Conservation (phyloP, 2,797 vertebrate species). For the Pteronotus mesoamericanus region DNA sequence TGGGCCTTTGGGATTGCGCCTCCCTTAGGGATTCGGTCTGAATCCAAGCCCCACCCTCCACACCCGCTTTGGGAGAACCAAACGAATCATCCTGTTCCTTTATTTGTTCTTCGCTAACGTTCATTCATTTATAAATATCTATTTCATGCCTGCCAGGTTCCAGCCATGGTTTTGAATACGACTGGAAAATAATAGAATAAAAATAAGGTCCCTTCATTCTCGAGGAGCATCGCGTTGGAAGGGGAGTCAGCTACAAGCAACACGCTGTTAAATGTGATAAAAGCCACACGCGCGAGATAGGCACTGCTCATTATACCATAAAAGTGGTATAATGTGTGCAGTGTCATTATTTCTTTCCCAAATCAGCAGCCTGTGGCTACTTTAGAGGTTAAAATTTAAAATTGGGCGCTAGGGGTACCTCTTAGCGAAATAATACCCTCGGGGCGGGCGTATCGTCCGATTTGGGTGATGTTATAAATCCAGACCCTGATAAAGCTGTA, state of each 20-base stretch:
- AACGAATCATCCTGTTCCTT: not conserved
- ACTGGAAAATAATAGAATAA: not conserved
- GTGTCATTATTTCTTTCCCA: not conserved
- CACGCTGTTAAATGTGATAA: not conserved
- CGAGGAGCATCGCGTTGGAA: not conserved
- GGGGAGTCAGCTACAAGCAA: not conserved
- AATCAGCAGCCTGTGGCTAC: not conserved
- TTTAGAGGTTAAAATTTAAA: not conserved
- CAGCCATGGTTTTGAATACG: not conserved
- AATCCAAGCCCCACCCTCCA: too few species aligned
- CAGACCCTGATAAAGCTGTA: not conserved
- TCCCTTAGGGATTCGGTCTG: accelerated
- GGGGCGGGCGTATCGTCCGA: accelerated
- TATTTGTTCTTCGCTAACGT: not conserved
- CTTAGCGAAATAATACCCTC: not conserved
- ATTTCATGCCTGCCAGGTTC: not conserved
- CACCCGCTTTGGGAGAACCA: not conserved
- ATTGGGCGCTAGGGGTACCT: not conserved
- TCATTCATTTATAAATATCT: not conserved
- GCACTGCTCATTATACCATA: not conserved
- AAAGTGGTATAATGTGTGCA: not conserved
- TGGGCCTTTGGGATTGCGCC: not conserved
- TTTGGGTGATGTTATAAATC: not conserved
- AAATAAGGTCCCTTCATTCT: not conserved
- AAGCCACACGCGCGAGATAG: not conserved